Base-by-base conservation (phyloP, 2,797 vertebrate species). In the Pygocentrus nattereri region DNA sequence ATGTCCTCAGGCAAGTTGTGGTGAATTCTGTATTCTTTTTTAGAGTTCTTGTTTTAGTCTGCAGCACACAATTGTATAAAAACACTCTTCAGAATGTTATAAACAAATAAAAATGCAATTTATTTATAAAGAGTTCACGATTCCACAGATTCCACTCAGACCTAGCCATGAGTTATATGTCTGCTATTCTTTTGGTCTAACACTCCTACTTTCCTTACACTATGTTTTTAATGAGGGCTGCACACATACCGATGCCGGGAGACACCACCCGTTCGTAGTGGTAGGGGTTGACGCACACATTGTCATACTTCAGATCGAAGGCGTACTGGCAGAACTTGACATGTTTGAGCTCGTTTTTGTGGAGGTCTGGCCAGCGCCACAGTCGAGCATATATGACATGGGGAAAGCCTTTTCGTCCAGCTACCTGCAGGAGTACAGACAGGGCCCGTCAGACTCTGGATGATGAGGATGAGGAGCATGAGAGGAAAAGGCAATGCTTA, bases 281-380 rank as follows among this genome's bases (percentile, higher is more conserved):
- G 88, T 95, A 95, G 1, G 94, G 94, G 89, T 95, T 96, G 74
- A 95, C 95, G 4, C 95, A 96, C 80, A 96, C 95, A 69, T 93
- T 95, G 93, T 96, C 94, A 19, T 93, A 92, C 82, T 97, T 97
- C 71, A 96, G 92, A 93, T 96, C 95, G 5, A 97, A 96, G 41
- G 95, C 95, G 12, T 93, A 96, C 7, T 91, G 95, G 82, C 96
- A 97, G 90, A 95, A 96, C 50, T 92, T 92, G 16, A 89, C 91
- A 38, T 95, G 94, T 67, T 95, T 96, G 21, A 96, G 92, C 78
- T 96, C 95, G 27, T 96, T 96, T 80, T 96, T 96, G 89, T 96
- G 95, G 27, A 95, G 91, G 87, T 95, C 95, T 0, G 95, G 95
- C 95, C 95, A 96, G 10, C 94, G 93, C 95, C 94, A 96, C 30